Base-by-base conservation (phyloP, 2,888 invertebrate genomes). In the Phyto melanocephala region DNA sequence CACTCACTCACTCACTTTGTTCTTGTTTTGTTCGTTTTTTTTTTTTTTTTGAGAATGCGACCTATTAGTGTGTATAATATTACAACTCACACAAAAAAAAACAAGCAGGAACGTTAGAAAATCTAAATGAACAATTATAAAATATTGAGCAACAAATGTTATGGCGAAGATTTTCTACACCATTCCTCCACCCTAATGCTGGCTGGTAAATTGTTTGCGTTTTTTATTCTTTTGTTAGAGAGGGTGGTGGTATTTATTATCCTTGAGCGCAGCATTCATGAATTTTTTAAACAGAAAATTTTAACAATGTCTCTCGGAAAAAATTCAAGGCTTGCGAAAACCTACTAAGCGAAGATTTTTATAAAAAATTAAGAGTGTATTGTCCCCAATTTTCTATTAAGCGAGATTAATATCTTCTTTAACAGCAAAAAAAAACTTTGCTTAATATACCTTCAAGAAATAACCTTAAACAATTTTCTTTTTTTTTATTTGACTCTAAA, bases 61-160 rank as follows among this genome's bases (percentile, higher is more conserved):
- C 54, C 47, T 50, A 15, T 13, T 56, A 28, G 28, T 50, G 22
- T 33, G 47, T 63, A 81, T 74, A 71, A 71, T 71, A n/a, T n/a
- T n/a, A 74, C 68, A 78, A 81, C 63, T 68, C 74, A 78, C 68
- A 78, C 70, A 74, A 81, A 81, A 74, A 81, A 81, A 74, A 79
- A 82, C 75, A 79, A 79, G 79, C 70, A 79, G 28, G 75, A 79
- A 63, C 81, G 70, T 79, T 70, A 65, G 52, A 63, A 58, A 28
- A 65, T 37, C 60, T 70, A 78, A 82, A 71, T 79, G 74, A 82
- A 75, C 75, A 82, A 75, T 81, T 65, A 37, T 24, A 68, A 68
- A 68, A 33, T 42, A 76, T 33, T 15, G 7, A 65, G 65, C 58
- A 60, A 42, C 60, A 40, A 42, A 35, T 11, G 50, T 37, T 54